phyloP scores from a whole-genome alignment of 2,113 vertebrate genomes.

The Propithecus coquereli region DNA sequence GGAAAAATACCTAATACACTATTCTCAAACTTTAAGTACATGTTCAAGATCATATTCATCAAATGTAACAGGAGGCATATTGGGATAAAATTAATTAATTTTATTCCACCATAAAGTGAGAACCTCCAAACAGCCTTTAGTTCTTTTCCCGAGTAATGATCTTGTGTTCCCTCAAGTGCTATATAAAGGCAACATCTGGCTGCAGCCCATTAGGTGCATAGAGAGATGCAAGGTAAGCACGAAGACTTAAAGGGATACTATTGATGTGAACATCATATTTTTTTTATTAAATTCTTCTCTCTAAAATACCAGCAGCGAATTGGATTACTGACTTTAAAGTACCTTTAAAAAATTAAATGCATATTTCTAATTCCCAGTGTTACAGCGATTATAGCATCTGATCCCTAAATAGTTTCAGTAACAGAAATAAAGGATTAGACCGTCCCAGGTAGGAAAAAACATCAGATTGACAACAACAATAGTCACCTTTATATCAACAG shows the following conservation, averaged over 20 bases:
- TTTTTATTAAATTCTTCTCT: constrained; percentile 58
- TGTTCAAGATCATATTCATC: constrained; percentile 64
- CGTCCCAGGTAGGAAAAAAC: constrained; percentile 11
- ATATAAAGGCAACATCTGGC: constrained; percentile 33
- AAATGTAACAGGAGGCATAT: constrained; percentile 62
- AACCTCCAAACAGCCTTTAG: constrained; percentile 60
- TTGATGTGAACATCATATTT: constrained; percentile 52
- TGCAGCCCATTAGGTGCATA: constrained; percentile 49
- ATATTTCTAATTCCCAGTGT: constrained; percentile 36
- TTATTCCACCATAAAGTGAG: constrained; percentile 60
- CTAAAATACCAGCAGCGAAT: constrained; percentile 61
- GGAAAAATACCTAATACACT: constrained; percentile 23
- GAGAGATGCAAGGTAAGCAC: constrained; percentile 52
- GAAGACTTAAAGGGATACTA: constrained; percentile 55
- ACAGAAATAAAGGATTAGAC: constrained; percentile 38
- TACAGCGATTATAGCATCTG: constrained; percentile 14
- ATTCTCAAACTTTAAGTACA: constrained; percentile 55
- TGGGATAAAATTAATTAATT: constrained; percentile 73
- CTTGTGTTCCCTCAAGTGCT: constrained; percentile 62
- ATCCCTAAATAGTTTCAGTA: neutral
- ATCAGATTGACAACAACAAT: neutral
- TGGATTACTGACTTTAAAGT: constrained; percentile 61
- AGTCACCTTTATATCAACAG: constrained; percentile 11
- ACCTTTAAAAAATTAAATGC: constrained; percentile 66
- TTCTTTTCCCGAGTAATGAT: constrained; percentile 54